phyloP scores from a whole-genome alignment of 1,140 invertebrate species.

The Zaprionus ornatus region DNA sequence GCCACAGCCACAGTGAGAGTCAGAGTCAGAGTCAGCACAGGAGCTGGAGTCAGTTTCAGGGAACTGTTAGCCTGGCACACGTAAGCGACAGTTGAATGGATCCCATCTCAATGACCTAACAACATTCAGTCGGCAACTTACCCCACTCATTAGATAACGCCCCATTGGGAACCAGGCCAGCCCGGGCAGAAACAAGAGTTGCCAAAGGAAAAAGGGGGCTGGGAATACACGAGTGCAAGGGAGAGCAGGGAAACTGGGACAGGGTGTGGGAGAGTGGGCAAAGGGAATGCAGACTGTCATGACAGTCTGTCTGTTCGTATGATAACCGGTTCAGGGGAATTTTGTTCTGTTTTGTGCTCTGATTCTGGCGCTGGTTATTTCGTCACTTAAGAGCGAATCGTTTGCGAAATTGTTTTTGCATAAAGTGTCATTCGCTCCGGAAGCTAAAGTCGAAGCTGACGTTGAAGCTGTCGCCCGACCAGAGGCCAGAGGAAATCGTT shows the following conservation, averaged over 20 bases:
- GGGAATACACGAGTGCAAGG: neutral
- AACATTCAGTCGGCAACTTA: slow-evolving; percentile 28
- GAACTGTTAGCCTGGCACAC: slow-evolving; percentile 31
- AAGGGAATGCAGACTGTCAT: slow-evolving; percentile 12
- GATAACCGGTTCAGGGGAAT: slow-evolving; percentile 8
- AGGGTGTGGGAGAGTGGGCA: neutral
- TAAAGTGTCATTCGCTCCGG: slow-evolving; percentile 6
- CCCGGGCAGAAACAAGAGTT: neutral
- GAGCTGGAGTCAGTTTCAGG: neutral
- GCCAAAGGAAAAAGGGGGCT: neutral
- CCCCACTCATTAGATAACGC: slow-evolving; percentile 64
- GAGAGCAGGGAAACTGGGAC: neutral
- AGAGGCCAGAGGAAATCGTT: neutral
- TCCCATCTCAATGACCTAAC: slow-evolving; percentile 58
- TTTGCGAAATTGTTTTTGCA: slow-evolving; percentile 48
- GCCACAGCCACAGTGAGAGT: neutral
- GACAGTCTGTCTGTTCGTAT: slow-evolving; percentile 43
- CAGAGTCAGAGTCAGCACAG: neutral
- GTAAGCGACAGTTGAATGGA: slow-evolving; percentile 65
- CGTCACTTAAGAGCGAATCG: slow-evolving; percentile 30
- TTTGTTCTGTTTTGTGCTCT: slow-evolving; percentile 24
- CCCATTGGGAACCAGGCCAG: neutral
- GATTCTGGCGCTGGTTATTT: slow-evolving; percentile 37
- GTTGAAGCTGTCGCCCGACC: neutral
- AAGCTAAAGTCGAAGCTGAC: neutral